Percentiles rank a stretch among this genome's conserved stretches.
Evolutionary conservation across 2,888 invertebrate genomes (phyloP).

Genomic region (Caenorhabditis imperialis): DNA sequence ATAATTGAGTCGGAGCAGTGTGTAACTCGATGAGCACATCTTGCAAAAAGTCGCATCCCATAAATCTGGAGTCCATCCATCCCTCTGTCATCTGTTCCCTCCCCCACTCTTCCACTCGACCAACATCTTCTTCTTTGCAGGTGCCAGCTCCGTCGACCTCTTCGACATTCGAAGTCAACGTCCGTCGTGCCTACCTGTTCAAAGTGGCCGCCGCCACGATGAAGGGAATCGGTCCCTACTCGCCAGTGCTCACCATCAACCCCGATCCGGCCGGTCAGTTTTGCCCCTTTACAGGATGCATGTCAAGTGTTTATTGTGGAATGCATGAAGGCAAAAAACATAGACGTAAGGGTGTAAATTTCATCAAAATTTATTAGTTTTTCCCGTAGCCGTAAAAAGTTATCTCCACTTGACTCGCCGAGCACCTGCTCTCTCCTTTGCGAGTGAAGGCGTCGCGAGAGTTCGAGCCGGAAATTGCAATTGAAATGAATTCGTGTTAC

Average conservation of each 20-base stretch:
- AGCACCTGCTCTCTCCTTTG: conserved; percentile 45
- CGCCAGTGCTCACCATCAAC: conserved; percentile 71
- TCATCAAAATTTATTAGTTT: conserved; percentile 49
- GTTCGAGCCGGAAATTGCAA: no score
- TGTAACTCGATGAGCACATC: no score
- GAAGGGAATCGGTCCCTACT: conserved; percentile 93
- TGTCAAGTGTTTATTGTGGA: conserved; percentile 6
- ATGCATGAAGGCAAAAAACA: no score
- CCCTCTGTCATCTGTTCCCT: background rate
- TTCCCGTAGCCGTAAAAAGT: conserved; percentile 12
- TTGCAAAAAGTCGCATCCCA: no score
- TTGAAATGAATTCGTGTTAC: no score
- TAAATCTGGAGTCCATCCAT: no score
- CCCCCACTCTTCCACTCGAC: conserved; percentile 1
- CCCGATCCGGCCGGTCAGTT: conserved; percentile 70
- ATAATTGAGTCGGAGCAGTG: no score
- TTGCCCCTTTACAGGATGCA: background rate
- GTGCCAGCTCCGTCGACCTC: conserved; percentile 63
- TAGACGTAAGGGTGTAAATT: conserved; percentile 25
- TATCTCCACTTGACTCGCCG: conserved; percentile 32
- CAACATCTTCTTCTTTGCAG: conserved; percentile 49
- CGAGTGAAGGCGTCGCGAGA: no score
- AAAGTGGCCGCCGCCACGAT: conserved; percentile 96
- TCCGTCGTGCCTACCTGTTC: conserved; percentile 81
- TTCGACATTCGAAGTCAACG: conserved; percentile 70